Base-by-base conservation (phyloP, 2,797 vertebrate genomes). In the Onychomys leucogaster region DNA sequence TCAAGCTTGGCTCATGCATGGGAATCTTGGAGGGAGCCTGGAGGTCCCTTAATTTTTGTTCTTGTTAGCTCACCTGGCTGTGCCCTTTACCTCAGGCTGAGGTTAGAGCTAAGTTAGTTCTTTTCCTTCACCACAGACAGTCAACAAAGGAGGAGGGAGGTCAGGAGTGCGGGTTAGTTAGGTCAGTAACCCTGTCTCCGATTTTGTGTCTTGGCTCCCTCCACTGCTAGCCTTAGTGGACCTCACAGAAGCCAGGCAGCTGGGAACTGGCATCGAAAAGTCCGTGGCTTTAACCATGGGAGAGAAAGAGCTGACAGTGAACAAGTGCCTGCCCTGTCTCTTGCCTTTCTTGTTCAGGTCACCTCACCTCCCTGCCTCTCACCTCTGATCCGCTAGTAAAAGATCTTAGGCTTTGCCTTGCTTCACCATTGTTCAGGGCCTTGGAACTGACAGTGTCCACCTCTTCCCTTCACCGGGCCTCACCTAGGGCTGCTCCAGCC, bases 401-500 rank as follows among this genome's bases (percentile, higher is more conserved):
- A 27, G 1, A 1, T 13, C 49, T 37, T 37, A 9, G 17, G 19
- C n/a, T 84, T n/a, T 90, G 32, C 65, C 11, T 34, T 23, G 43
- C 37, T 14, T 23, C 1, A 0, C 16, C n/a, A 12, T 27, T 34
- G 7, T 27, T 80, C n/a, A 27, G 52, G 6, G 61, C 43, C 3
- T 3, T 81, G 59, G 27, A 5, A 9, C 14, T 32, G 80, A 5
- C 10, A 1, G 6, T 1, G 3, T 23, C 83, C 2, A 2, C 52
- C 11, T 5, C 17, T 0, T 17, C 23, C 67, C 41, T 5, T 11
- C 2, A 0, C 11, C 10, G 0, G 77, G n/a, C 41, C 41, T 46
- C 12, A n/a, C 0, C 0, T 0, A 1, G 1, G 37, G 29, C 41
- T 1, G 1, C 43, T 52, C 3, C 11, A 3, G 34, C 10, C 49